Evolutionary conservation across 2,113 vertebrate genomes (phyloP), one percentile per base, ranked within the genome.

Genomic region (Sinocyclocheilus anophthalmus): DNA sequence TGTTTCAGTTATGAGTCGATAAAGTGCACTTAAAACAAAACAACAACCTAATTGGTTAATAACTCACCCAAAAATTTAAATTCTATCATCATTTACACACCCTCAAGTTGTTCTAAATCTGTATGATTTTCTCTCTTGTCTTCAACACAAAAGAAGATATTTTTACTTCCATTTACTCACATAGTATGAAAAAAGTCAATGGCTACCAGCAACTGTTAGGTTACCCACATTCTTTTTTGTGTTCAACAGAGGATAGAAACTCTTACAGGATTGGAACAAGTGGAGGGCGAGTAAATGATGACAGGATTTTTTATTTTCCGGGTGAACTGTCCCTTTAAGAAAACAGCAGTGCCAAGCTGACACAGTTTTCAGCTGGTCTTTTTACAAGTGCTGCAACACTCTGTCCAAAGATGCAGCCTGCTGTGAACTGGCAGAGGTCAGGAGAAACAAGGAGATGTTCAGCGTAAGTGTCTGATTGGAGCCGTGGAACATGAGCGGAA

Each of bases 381-480:
- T 48, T 76, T 0, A 76, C 26, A 50, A 50, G 75, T 5, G 30
- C 75, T 6, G 20, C 3, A 24, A 42, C 57, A 16, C 37, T 42
- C 33, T 24, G 79, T 30, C 12, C 57, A 18, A 24, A 9, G 39
- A 13, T 10, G 7, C 22, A 24, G 59, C 39, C 57, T 26, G 57
- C 37, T 63, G 78, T 45, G 37, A 65, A 26, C 59, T 63, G 57
- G 22, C 59, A 81, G 79, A 67, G 59, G 39, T 81, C 59, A 81
- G 59, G 45, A 24, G 37, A 45, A 26, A 16, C n/a, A n/a, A 39
- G 3, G 2, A 45, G 1, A n/a, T 26, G 57, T 42, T 81, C 5
- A 30, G n/a, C 12, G 16, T 14, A 50, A 82, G 42, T 33, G 63
- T 5, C 63, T 82, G 63, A 70, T 70, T 82, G 39, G n/a, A 39